Base-by-base conservation (phyloP, 2,797 vertebrate genomes). In the Hemibagrus guttatus region DNA sequence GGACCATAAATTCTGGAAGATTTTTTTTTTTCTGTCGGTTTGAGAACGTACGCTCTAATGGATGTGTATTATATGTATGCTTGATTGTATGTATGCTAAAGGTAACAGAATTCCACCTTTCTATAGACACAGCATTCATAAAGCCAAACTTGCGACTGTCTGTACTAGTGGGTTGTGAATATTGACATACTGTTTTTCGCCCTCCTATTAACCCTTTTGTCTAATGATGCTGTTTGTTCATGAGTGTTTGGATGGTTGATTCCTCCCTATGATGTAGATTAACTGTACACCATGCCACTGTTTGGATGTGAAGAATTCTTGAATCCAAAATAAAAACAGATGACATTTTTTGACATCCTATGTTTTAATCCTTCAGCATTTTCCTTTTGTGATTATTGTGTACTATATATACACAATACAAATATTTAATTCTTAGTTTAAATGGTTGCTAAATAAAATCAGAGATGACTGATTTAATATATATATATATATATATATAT, bases 251-350 rank as follows among this genome's bases (percentile, higher is more conserved):
- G 94, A 92, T 95, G 97, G 95, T 93, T 95, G 95, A 95, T 95
- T 95, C 59, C 83, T 95, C 93, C 94, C 93, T 96, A 96, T 97
- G 92, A 93, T 96, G 95, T 97, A 93, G 90, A 58, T 86, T 88
- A 91, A 90, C 66, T 93, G 96, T 96, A 95, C 91, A 93, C 93
- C 94, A 95, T 95, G 92, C 94, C 96, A 95, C 95, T 96, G 95
- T 95, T 95, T 95, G 96, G 95, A 96, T 93, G 96, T 97, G 95
- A 94, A 96, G 95, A 96, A 95, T 93, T 95, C 94, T 90, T 90
- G 89, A 89, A 90, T 97, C 92, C 94, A 95, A 98, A 88, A 98
- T 98, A 97, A 98, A 98, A 93, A 93, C 94, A 94, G 95, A 95
- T 94, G 94, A 96, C 87, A 93, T 94, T 95, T 95, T 86, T 85